Conservation (phyloP, 2,797 vertebrate genomes). For the Clarias fuscus region DNA sequence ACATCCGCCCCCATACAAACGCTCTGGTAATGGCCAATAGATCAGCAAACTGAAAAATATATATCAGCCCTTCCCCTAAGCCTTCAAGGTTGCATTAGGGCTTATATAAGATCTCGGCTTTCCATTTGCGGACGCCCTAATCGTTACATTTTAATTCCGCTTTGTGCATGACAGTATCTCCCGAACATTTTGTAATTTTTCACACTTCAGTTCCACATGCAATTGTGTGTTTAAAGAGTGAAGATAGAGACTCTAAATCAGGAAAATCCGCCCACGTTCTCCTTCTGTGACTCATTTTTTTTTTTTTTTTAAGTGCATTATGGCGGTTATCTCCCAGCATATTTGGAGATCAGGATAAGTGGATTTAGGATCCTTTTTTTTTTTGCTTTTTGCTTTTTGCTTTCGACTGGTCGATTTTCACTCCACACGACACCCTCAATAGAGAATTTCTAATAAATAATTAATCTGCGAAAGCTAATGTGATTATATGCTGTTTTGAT, state of each 20-base stretch:
- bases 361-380: constrained; percentile 67
- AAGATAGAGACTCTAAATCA: constrained; percentile 42
- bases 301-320: constrained; percentile 47
- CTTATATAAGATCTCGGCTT: not conserved
- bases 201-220: constrained; percentile 36
- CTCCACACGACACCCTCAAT: constrained; percentile 14
- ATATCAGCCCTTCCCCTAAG: not conserved
- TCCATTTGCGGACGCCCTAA: not conserved
- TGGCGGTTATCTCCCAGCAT: constrained; percentile 57
- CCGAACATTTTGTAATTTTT: constrained; percentile 8
- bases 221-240: constrained; percentile 35
- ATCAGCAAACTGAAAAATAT: not conserved
- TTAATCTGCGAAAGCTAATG: constrained; percentile 74
- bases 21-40: constrained; percentile 8
- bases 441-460: constrained; percentile 52
- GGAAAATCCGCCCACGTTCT: constrained; percentile 38
- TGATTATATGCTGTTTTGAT: constrained; percentile 73
- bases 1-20: not conserved
- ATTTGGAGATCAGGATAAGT: constrained; percentile 65
- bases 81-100: constrained; percentile 19
- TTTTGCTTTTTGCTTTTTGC: not conserved
- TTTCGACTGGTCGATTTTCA: constrained; percentile 58
- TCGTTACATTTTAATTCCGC: constrained; percentile 25
- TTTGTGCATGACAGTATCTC: constrained; percentile 1
- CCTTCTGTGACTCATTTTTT: constrained; percentile 33